Percentiles rank a stretch among this genome's conserved stretches.
These are phyloP conservation scores for Gambelia wislizenii DNA, from an alignment of 2,797 vertebrate genomes.

Conservation along the genomic window DNA sequence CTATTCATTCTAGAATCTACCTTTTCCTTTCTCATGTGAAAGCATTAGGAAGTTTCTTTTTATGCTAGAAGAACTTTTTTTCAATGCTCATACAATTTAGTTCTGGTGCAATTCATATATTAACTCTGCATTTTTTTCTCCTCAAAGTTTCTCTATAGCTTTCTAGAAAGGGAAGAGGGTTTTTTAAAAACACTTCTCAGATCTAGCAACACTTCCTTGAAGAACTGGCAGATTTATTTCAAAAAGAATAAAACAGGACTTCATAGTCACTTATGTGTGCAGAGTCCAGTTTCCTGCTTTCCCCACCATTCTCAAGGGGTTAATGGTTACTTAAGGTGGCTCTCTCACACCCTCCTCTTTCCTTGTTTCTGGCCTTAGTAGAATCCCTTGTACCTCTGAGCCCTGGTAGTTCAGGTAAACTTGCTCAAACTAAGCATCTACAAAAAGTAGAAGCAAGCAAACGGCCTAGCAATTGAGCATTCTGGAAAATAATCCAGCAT, in stretches of 20 bases:
- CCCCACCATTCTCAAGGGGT: conserved; percentile 53
- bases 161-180: neutral
- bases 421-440: conserved; percentile 5
- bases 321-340: conserved; percentile 60
- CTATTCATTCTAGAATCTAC: neutral
- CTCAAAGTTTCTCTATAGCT: rapidly evolving
- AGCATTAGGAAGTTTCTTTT: rapidly evolving
- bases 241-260: conserved; percentile 69
- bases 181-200: neutral
- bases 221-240: conserved; percentile 39
- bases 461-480: neutral
- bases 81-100: neutral
- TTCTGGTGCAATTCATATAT: neutral
- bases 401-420: conserved; percentile 29
- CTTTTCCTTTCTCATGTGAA: neutral
- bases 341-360: neutral
- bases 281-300: conserved; percentile 63
- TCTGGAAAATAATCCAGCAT: neutral
- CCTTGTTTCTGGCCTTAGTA: conserved; percentile 57
- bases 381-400: conserved; percentile 34
- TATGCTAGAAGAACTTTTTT: neutral
- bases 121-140: neutral
- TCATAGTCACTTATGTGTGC: conserved; percentile 69
- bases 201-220: neutral
- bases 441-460: neutral